A percentile compares a stretch with the other conserved stretches of the same genome.
phyloP scores from a whole-genome alignment of 1,140 invertebrate species.

The Drosophila gunungcola region DNA sequence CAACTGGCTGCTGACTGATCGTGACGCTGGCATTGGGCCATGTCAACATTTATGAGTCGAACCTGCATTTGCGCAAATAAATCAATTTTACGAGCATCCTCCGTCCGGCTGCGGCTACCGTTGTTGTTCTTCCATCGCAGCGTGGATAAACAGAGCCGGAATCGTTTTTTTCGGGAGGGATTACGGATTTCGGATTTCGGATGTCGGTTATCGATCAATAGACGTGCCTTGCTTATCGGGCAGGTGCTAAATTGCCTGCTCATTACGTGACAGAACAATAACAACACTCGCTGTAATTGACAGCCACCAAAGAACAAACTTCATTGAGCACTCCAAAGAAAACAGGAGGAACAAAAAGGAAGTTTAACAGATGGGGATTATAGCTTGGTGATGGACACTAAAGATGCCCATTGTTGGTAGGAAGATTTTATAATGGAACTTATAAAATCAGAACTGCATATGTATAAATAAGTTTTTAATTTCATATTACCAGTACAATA shows the following conservation, averaged over 20 bases:
- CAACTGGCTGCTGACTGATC: slow-evolving; percentile 55
- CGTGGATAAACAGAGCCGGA: slow-evolving; percentile 50
- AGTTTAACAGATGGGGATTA: slow-evolving; percentile 2
- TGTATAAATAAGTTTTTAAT: background rate
- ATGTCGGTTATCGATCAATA: slow-evolving; percentile 50
- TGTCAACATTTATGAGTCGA: slow-evolving; percentile 59
- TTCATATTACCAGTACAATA: no score
- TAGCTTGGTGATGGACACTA: slow-evolving; percentile 12
- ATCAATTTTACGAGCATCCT: slow-evolving; percentile 58
- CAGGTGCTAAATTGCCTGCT: slow-evolving; percentile 77
- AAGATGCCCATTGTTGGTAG: slow-evolving; percentile 18
- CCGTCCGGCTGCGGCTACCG: slow-evolving; percentile 36
- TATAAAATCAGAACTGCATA: background rate
- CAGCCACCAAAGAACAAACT: slow-evolving; percentile 47
- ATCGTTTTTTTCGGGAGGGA: background rate
- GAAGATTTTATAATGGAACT: no score
- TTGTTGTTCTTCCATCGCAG: slow-evolving; percentile 71
- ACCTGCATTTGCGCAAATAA: slow-evolving; percentile 59
- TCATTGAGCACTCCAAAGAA: slow-evolving; percentile 14
- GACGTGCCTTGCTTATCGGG: slow-evolving; percentile 48
- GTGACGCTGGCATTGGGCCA: slow-evolving; percentile 61
- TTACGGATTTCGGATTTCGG: background rate
- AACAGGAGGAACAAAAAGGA: slow-evolving; percentile 9
- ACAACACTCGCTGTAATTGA: slow-evolving; percentile 46
- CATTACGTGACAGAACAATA: slow-evolving; percentile 76